Evolutionary conservation across 2,797 vertebrate species (phyloP), one percentile per base, ranked within the genome.

Genomic region (Balearica regulorum): DNA sequence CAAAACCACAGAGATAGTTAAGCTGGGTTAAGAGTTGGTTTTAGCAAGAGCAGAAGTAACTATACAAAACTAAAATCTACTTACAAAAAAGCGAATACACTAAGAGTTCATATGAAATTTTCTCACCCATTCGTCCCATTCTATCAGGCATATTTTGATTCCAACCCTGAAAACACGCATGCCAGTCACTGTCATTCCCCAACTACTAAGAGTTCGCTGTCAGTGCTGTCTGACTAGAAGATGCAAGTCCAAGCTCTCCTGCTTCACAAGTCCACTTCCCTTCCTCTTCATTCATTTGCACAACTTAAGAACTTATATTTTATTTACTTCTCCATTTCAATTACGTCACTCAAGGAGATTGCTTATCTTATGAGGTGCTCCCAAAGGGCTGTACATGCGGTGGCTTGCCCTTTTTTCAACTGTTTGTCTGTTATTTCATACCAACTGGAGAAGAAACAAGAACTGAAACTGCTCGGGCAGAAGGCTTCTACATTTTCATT

Each of bases 271-370:
- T 10, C 41, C 0, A 0, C 19, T 69, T 51, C 49, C 19, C 44
- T 77, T 82, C 12, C 46, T 79, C 54, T 85, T 72, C 39, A 61
- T n/a, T 81, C 19, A 75, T 78, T 53, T 60, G 33, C 64, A 91
- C 44, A 62, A 33, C 33, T 69, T 78, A 21, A 68, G 17, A 61
- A 58, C 7, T 37, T 77, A 1, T 6, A 9, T 39, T 87, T 69
- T 70, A 60, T 60, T 92, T 92, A 87, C 79, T 84, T 70, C 57
- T 83, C 58, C 55, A 43, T 58, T 83, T 90, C 73, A 90, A 41
- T 77, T 70, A 66, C 25, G 28, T 44, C 78, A 80, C 55, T 76
- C 71, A 41, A 51, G 22, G 5, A 83, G 69, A 80, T 1, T 25
- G 82, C 39, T 85, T 91, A 85, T 53, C 48, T 60, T 66, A 28